These are phyloP conservation scores for Gastrophysa polygoni DNA, from an alignment of 2,888 invertebrate species.

Conservation along the genomic window DNA sequence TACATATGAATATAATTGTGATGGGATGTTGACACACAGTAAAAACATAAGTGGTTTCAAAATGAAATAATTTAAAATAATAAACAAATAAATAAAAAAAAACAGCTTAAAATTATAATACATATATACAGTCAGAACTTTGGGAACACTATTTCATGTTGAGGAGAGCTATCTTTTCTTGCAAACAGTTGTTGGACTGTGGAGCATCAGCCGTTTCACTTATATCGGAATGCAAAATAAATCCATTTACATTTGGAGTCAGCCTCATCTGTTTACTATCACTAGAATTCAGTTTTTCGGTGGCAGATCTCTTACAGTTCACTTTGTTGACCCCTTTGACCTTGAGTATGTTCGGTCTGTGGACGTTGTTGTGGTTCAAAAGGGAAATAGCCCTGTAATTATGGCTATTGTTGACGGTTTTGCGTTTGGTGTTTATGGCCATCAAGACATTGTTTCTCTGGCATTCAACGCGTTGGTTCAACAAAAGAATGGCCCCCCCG, in stretches of 20 bases:
- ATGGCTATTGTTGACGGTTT: slow-evolving; percentile 39
- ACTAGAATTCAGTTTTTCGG: slow-evolving; percentile 46
- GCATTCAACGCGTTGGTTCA: slow-evolving; percentile 54
- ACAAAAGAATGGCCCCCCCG: slow-evolving; percentile 64
- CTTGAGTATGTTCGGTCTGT: slow-evolving; percentile 50
- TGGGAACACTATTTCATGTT: slow-evolving; percentile 46
- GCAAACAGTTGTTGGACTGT: slow-evolving; percentile 39
- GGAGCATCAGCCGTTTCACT: slow-evolving; percentile 49
- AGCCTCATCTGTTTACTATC: slow-evolving; percentile 51
- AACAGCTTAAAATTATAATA: slow-evolving; percentile 30
- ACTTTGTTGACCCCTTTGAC: slow-evolving; percentile 45
- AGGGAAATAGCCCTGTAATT: slow-evolving; percentile 41
- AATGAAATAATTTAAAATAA: slow-evolving; percentile 28
- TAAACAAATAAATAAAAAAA: slow-evolving; percentile 29
- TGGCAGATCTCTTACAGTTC: slow-evolving; percentile 48
- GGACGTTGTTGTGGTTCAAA: slow-evolving; percentile 39
- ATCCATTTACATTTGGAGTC: slow-evolving; percentile 49
- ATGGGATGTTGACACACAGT: slow-evolving; percentile 25
- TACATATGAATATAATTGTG: slow-evolving; percentile 25
- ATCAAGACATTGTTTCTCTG: slow-evolving; percentile 53
- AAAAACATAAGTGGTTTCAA: slow-evolving; percentile 25
- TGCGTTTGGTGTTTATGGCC: slow-evolving; percentile 47
- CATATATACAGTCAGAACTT: slow-evolving; percentile 31
- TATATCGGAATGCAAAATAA: slow-evolving; percentile 51
- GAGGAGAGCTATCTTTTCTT: slow-evolving; percentile 42